These are phyloP conservation scores for Enteromius fasciolatus DNA, from an alignment of 2,797 vertebrate species.

Conservation along the genomic window DNA sequence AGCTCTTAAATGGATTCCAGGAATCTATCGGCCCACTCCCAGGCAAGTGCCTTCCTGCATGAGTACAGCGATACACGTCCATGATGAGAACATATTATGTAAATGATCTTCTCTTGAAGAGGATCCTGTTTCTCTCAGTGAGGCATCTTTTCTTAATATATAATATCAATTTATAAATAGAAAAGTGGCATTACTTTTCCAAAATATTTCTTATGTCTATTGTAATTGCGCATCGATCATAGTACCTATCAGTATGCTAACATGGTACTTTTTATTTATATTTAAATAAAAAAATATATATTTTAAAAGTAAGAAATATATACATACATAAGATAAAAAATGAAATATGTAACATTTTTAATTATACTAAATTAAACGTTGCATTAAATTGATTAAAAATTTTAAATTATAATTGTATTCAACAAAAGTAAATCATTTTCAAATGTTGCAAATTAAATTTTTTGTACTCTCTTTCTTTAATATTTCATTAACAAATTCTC, in stretches of 20 bases:
- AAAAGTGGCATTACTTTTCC: not conserved
- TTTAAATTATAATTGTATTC: not conserved
- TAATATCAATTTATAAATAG: not conserved
- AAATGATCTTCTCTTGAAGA: conserved; percentile 20
- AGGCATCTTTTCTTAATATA: not conserved
- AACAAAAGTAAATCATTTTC: not conserved
- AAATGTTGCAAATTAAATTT: not conserved
- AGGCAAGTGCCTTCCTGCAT: conserved; percentile 67
- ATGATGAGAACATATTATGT: conserved; percentile 21
- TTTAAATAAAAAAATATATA: no score
- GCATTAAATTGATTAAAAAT: not conserved
- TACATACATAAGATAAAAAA: not conserved
- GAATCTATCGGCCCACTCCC: conserved; percentile 64
- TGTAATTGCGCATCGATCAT: not conserved
- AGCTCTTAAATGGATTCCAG: conserved; percentile 68
- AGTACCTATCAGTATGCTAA: not conserved
- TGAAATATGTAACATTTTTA: not conserved
- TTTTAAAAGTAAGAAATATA: not conserved
- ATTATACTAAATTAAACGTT: not conserved
- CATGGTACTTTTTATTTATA: not conserved
- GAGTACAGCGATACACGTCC: conserved; percentile 28
- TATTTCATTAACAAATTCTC: not conserved
- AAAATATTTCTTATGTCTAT: not conserved
- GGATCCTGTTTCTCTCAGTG: conserved; percentile 26
- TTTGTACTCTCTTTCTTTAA: not conserved